Evolutionary conservation across 1,140 invertebrate genomes (phyloP).

Genomic region (Brachionus rubens): DNA sequence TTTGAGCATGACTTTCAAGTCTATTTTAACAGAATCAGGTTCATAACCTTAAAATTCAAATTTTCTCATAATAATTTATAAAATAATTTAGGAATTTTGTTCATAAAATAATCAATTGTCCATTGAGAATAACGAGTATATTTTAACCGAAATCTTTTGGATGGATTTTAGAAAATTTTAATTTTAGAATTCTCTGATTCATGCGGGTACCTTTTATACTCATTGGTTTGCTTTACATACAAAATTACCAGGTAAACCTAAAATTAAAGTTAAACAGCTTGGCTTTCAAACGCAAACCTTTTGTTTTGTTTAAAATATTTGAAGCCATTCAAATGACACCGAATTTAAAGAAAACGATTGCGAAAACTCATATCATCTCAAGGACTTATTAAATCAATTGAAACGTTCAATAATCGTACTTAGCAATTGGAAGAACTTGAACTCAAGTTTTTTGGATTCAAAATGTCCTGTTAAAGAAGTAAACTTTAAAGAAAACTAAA

Average conservation of each 20-base stretch:
- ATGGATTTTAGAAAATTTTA: not conserved
- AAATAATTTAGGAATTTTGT: not conserved
- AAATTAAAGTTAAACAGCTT: not conserved
- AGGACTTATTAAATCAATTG: not conserved
- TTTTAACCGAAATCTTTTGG: not conserved
- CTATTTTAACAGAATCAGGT: constrained; percentile 31
- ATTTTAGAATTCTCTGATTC: constrained; percentile 5
- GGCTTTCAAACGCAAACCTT: too few relatives aligned
- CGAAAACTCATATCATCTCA: not conserved
- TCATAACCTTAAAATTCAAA: not conserved
- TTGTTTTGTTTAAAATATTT: not conserved
- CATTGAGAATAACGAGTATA: constrained; percentile 1
- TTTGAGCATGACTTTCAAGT: constrained; percentile 29
- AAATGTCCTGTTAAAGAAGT: constrained; percentile 16
- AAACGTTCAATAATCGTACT: not conserved
- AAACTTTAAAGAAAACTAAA: too few relatives aligned
- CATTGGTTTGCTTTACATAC: not conserved
- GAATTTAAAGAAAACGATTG: not conserved
- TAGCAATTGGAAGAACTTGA: constrained; percentile 24
- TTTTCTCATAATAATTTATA: not conserved
- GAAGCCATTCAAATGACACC: not conserved
- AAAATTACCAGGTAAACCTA: constrained; percentile 3
- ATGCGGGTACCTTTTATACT: constrained; percentile 15
- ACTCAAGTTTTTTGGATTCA: not conserved
- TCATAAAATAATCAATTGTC: not conserved